Base-by-base conservation (phyloP, 2,113 vertebrate species). In the Girardinichthys multiradiatus region DNA sequence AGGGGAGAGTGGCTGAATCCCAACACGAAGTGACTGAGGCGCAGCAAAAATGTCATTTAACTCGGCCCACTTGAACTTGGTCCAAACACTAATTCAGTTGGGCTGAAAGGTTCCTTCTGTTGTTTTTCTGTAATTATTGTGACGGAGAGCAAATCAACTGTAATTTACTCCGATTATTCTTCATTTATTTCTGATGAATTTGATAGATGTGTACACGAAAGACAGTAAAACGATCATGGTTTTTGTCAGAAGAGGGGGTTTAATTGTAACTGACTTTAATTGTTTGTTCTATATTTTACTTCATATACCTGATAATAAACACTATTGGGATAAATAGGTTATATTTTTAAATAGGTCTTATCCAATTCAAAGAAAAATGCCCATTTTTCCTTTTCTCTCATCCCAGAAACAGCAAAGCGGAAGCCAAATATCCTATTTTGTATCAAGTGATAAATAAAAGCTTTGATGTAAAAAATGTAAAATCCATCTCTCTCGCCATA, bases 1-100 rank as follows among this genome's bases (percentile, higher is more conserved):
- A 89, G 70, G 39, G 83, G 76, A 86, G 79, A 85, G 85, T 85
- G 82, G 85, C 86, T 87, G 89, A 85, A 83, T 85, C 83, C 84
- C 86, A 15, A 72, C 76, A 76, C 72, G 63, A 69, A 80, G 80
- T 71, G 90, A 87, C 88, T 86, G 79, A 79, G 84, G 83, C 70
- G 27, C 77, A 78, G 83, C 75, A 68, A 64, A 88, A 81, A 86
- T 90, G 85, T 80, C 75, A 78, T 87, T 85, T 81, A 71, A 73
- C 68, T 77, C 67, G 75, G 81, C 83, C 75, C 78, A 89, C 75
- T 89, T 83, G 77, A 86, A 81, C 61, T 8, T 31, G 29, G 33
- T 79, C 57, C 68, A 70, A 59, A 28, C 37, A 45, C 27, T 15
- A 3, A 60, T 70, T 60, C 68, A 83, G 80, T 74, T 82, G 51